Evolutionary conservation across 2,797 vertebrate genomes (phyloP).

Genomic region (Ceyx erithaca): DNA sequence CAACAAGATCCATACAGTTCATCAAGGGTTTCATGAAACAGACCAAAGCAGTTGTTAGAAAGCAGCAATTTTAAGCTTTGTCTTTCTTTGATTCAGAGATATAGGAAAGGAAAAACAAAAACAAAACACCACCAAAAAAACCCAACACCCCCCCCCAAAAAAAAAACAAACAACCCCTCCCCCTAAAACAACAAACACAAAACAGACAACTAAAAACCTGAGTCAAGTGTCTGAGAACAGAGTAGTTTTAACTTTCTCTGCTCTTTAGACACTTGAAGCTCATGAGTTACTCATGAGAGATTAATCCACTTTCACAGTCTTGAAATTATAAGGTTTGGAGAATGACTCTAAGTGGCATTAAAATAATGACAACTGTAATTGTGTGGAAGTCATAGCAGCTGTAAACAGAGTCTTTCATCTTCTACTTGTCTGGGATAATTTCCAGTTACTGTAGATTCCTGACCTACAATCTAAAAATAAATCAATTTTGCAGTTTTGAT

Average conservation of each 20-base stretch:
- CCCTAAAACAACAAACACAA: no score
- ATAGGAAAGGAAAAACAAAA: no score
- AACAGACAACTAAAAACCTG: accelerated
- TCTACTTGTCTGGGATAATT: constrained; percentile 27
- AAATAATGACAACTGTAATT: constrained; percentile 26
- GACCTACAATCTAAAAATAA: constrained; percentile 42
- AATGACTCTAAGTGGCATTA: background rate
- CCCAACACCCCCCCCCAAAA: no score
- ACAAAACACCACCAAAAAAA: no score
- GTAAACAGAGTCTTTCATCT: constrained; percentile 13
- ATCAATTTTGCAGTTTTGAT: background rate
- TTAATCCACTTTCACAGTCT: background rate
- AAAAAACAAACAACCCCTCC: no score
- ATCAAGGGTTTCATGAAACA: background rate
- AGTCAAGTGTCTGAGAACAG: background rate
- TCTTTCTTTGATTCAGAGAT: background rate
- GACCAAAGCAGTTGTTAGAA: background rate
- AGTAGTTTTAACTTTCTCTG: background rate
- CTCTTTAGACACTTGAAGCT: background rate
- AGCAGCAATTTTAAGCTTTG: background rate
- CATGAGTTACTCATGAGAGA: background rate
- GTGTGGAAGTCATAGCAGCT: constrained; percentile 22
- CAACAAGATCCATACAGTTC: background rate
- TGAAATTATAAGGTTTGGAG: background rate
- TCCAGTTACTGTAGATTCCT: constrained; percentile 16